Percentiles rank a stretch among this genome's conserved stretches.
phyloP scores from a whole-genome alignment of 2,888 invertebrate genomes.

The Digitonthophagus gazella region DNA sequence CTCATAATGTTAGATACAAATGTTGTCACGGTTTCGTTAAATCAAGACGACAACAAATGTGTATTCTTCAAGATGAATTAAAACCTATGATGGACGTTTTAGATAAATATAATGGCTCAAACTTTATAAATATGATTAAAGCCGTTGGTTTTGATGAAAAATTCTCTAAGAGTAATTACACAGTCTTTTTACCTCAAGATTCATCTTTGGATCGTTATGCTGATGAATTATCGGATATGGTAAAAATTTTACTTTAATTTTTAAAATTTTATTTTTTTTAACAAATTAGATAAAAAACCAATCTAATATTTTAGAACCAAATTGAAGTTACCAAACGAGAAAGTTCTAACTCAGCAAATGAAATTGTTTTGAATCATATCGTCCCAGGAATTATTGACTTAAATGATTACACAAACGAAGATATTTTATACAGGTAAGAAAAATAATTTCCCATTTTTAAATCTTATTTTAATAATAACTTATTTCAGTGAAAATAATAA shows the following conservation, averaged over 20 bases:
- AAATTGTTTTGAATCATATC: slow-evolving; percentile 54
- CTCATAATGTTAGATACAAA: slow-evolving; percentile 61
- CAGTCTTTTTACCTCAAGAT: slow-evolving; percentile 64
- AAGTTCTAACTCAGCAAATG: slow-evolving; percentile 19
- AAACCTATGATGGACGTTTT: slow-evolving; percentile 58
- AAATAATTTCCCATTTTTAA: neutral
- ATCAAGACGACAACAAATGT: slow-evolving; percentile 39
- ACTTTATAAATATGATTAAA: slow-evolving; percentile 58
- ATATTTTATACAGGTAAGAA: slow-evolving; percentile 50
- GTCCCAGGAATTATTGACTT: slow-evolving; percentile 58
- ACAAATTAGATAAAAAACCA: neutral
- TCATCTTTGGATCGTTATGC: slow-evolving; percentile 59
- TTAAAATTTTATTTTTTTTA: no score
- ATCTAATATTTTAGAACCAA: slow-evolving; percentile 51
- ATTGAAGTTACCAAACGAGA: slow-evolving; percentile 41
- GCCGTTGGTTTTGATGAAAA: slow-evolving; percentile 54
- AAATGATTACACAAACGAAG: slow-evolving; percentile 59
- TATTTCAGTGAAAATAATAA: slow-evolving; percentile 49
- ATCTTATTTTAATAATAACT: slow-evolving; percentile 18
- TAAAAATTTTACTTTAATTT: no score
- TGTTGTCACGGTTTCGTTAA: slow-evolving; percentile 68
- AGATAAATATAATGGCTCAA: slow-evolving; percentile 57
- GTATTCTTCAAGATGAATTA: slow-evolving; percentile 55
- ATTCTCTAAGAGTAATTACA: slow-evolving; percentile 56
- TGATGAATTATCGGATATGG: slow-evolving; percentile 56